Conservation (phyloP, 2,797 vertebrate species). For the Gallinago solitaria region DNA sequence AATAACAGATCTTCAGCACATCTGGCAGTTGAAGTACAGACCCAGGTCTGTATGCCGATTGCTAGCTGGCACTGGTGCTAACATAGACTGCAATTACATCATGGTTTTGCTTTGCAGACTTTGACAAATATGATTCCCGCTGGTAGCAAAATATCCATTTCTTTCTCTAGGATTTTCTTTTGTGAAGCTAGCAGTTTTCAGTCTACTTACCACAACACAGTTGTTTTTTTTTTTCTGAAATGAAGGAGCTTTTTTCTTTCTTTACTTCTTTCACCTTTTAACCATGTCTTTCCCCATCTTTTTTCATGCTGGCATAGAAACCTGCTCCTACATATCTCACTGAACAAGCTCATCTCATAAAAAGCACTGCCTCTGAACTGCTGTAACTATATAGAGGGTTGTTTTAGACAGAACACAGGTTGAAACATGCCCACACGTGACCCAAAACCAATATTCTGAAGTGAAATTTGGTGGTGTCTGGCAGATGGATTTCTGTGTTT, state of each 20-base stretch:
- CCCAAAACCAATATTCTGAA: neutral
- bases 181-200: neutral
- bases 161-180: neutral
- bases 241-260: neutral
- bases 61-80: neutral
- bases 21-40: neutral
- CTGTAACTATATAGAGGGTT: neutral
- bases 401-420: neutral
- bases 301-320: neutral
- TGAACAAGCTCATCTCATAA: neutral
- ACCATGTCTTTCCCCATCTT: neutral
- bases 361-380: neutral
- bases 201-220: neutral
- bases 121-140: neutral
- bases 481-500: neutral
- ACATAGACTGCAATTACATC: neutral
- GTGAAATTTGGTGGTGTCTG: neutral
- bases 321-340: neutral
- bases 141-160: neutral
- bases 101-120: neutral
- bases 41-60: accelerated
- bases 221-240: neutral
- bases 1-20: neutral
- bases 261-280: neutral
- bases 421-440: neutral